phyloP scores from a whole-genome alignment of 2,113 vertebrate genomes.

The Paratilapia polleni region DNA sequence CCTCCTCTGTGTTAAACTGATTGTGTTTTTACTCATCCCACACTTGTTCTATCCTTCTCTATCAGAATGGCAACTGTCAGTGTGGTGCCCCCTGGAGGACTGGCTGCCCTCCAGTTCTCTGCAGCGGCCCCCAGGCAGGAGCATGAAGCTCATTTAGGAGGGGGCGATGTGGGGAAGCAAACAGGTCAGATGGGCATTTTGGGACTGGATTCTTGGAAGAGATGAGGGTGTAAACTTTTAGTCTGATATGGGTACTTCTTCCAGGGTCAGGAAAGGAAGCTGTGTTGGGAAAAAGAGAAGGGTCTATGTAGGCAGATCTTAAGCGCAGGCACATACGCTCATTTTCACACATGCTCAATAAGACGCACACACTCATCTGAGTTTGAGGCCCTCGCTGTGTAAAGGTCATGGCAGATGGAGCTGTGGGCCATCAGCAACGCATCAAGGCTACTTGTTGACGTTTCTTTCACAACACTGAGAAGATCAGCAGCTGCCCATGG shows the following conservation, averaged over 20 bases:
- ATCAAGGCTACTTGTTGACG: constrained; percentile 27
- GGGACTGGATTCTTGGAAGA: constrained; percentile 23
- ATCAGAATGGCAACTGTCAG: constrained; percentile 37
- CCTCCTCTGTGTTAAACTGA: constrained; percentile 34
- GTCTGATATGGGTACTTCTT: constrained; percentile 30
- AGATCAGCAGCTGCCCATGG: constrained; percentile 40
- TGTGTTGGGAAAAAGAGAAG: constrained; percentile 18
- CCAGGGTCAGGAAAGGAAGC: constrained; percentile 1
- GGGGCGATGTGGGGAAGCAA: neutral
- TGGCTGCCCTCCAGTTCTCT: constrained; percentile 57
- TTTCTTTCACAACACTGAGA: constrained; percentile 16
- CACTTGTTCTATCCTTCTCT: constrained; percentile 31
- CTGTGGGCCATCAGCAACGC: constrained; percentile 33
- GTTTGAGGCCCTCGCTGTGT: constrained; percentile 43
- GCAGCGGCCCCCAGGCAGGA: constrained; percentile 32
- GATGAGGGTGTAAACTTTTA: constrained; percentile 72
- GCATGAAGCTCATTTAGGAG: constrained; percentile 39
- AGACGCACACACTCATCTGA: constrained; percentile 6
- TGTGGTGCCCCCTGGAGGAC: constrained; percentile 57
- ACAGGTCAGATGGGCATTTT: neutral
- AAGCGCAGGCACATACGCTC: constrained; percentile 48
- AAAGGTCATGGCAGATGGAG: constrained; percentile 62
- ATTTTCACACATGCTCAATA: constrained; percentile 20
- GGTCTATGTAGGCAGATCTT: constrained; percentile 21
- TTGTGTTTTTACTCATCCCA: constrained; percentile 39